A percentile compares a stretch with the other conserved stretches of the same genome.
phyloP scores from a whole-genome alignment of 2,888 invertebrate genomes.

The Gryllus longicercus region DNA sequence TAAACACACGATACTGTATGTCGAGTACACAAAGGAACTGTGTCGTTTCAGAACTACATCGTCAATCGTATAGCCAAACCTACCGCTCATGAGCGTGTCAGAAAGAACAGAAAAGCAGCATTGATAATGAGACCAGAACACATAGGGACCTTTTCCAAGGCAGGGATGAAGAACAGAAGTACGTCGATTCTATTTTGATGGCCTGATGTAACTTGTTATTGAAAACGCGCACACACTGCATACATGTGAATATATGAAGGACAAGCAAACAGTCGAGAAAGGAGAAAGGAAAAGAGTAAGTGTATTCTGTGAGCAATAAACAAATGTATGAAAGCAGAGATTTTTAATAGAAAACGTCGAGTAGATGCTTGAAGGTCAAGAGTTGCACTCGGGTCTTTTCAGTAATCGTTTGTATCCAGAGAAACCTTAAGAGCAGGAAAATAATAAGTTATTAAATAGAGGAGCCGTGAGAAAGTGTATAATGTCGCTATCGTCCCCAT shows the following conservation, averaged over 20 bases:
- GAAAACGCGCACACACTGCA: background rate
- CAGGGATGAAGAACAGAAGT: background rate
- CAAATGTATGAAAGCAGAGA: background rate
- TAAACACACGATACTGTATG: too few species aligned
- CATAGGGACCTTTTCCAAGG: background rate
- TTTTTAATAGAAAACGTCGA: background rate
- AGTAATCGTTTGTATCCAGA: background rate
- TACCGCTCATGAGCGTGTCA: too few species aligned
- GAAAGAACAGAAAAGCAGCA: too few species aligned
- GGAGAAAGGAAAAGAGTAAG: background rate
- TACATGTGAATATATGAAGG: background rate
- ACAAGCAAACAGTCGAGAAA: background rate
- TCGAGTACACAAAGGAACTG: too few species aligned
- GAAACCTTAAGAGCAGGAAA: background rate
- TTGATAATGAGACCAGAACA: too few species aligned
- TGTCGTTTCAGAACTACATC: too few species aligned
- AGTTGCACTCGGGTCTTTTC: background rate
- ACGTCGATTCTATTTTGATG: background rate
- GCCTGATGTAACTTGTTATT: slow-evolving; percentile 17
- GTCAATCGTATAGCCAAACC: too few species aligned
- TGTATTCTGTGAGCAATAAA: background rate
- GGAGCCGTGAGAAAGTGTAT: background rate
- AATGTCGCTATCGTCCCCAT: too few species aligned
- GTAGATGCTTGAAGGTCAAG: background rate
- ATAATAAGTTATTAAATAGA: background rate